Evolutionary conservation across 2,113 vertebrate species (phyloP).

Genomic region (Anguilla japonica): DNA sequence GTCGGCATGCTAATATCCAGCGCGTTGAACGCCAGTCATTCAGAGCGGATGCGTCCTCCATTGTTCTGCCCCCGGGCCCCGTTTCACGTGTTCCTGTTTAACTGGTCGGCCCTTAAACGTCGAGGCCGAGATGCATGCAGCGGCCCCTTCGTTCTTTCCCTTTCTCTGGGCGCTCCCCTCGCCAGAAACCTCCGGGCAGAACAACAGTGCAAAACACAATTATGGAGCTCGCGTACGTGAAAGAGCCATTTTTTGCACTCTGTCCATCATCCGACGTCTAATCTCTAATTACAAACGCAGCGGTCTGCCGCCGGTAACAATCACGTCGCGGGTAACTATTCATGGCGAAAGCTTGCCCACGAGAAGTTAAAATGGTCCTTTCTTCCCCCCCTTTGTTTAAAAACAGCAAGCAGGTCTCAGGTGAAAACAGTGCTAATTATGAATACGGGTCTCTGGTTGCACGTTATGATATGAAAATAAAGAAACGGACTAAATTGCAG

Average conservation of each 20-base stretch:
- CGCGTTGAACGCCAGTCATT: not conserved
- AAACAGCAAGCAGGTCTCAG: conserved; percentile 24
- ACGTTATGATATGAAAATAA: conserved; percentile 44
- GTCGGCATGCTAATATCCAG: not conserved
- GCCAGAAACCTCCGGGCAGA: conserved; percentile 11
- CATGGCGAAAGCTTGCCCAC: conserved; percentile 14
- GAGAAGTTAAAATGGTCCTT: conserved; percentile 23
- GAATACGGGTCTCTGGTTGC: conserved; percentile 34
- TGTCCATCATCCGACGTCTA: conserved; percentile 32
- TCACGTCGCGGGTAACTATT: conserved; percentile 12
- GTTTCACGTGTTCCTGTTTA: not conserved
- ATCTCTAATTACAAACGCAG: conserved; percentile 29
- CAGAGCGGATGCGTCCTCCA: not conserved
- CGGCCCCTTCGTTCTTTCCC: not conserved
- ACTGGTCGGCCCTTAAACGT: not conserved
- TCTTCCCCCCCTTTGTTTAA: not conserved
- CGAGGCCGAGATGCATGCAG: not conserved
- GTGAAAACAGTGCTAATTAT: conserved; percentile 33
- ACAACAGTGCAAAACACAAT: conserved; percentile 17
- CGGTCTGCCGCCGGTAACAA: conserved; percentile 14
- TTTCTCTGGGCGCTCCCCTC: not conserved
- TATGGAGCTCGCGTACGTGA: conserved; percentile 15
- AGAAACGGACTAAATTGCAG: conserved; percentile 35
- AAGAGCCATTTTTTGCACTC: conserved; percentile 23
- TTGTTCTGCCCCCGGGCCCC: not conserved